phyloP scores from a whole-genome alignment of 1,140 invertebrate species.

The Drosophila nasuta region DNA sequence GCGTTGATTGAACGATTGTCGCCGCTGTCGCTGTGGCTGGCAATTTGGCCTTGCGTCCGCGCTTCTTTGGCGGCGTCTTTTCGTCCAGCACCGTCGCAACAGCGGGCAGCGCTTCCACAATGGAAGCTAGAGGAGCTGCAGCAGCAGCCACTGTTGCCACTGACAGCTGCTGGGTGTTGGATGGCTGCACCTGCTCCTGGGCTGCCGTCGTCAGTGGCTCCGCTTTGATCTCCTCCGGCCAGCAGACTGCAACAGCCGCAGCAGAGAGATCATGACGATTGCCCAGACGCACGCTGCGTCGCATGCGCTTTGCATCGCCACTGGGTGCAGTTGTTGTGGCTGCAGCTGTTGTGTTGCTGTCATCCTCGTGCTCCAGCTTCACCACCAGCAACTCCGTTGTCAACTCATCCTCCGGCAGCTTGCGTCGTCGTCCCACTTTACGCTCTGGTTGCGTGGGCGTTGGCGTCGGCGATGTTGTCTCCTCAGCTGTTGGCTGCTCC shows the following conservation, averaged over 20 bases:
- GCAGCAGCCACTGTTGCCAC: no score
- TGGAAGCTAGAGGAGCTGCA: no score
- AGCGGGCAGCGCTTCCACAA: not conserved
- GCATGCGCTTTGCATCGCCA: slow-evolving; percentile 57
- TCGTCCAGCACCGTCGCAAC: slow-evolving; percentile 48
- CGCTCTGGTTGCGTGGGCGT: slow-evolving; percentile 33
- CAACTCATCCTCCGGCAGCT: slow-evolving; percentile 56
- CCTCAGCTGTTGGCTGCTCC: slow-evolving; percentile 26
- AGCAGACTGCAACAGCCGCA: not conserved
- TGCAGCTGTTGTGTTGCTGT: slow-evolving; percentile 14
- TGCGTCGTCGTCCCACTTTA: slow-evolving; percentile 68
- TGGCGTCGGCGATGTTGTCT: slow-evolving; percentile 4
- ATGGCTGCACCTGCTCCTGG: not conserved
- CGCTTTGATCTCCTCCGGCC: slow-evolving; percentile 54
- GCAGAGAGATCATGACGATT: slow-evolving; percentile 60
- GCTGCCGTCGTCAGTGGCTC: slow-evolving; percentile 28
- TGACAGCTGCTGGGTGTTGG: no score
- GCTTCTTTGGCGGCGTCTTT: slow-evolving; percentile 82
- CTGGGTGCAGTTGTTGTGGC: not conserved
- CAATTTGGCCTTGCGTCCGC: slow-evolving; percentile 79
- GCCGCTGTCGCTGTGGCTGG: slow-evolving; percentile 10
- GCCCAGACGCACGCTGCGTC: slow-evolving; percentile 75
- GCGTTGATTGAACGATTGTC: not conserved
- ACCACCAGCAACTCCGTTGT: slow-evolving; percentile 35
- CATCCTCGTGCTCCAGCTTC: slow-evolving; percentile 62